Evolutionary conservation across 1,140 invertebrate species (phyloP).

Genomic region (Odontomachus brunneus): DNA sequence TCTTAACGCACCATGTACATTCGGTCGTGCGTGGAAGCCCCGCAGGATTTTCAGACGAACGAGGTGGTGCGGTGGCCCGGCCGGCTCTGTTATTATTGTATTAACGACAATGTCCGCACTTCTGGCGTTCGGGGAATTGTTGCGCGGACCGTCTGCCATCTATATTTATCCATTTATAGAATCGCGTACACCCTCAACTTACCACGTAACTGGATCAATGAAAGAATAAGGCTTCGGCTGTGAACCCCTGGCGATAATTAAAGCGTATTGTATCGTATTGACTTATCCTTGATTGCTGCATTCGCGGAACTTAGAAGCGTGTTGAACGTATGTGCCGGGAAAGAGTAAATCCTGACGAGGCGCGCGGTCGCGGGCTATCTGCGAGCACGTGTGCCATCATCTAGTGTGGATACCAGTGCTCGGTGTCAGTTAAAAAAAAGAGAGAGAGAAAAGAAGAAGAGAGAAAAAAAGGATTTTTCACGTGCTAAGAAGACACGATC

Average conservation of each 20-base stretch:
- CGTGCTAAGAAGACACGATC: slow-evolving; percentile 46
- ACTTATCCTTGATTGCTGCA: slow-evolving; percentile 43
- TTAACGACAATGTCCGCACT: slow-evolving; percentile 58
- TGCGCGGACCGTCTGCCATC: background rate
- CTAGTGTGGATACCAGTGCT: background rate
- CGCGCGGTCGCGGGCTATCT: background rate
- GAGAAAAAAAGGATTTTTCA: slow-evolving; percentile 10
- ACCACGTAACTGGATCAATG: slow-evolving; percentile 44
- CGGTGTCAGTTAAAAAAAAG: background rate
- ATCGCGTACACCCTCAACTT: slow-evolving; percentile 27
- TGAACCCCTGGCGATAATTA: slow-evolving; percentile 6
- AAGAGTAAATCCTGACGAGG: slow-evolving; percentile 16
- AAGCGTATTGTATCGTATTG: slow-evolving; percentile 33
- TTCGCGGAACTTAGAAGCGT: slow-evolving; percentile 16
- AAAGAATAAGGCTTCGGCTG: slow-evolving; percentile 26
- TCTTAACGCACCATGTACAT: slow-evolving; percentile 62
- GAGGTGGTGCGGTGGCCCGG: background rate
- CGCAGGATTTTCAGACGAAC: slow-evolving; percentile 52
- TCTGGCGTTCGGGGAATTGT: slow-evolving; percentile 18
- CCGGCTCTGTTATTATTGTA: slow-evolving; percentile 67
- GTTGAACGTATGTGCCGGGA: slow-evolving; percentile 24
- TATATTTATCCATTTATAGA: slow-evolving; percentile 50
- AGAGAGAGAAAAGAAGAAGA: no score
- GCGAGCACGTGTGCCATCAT: background rate
- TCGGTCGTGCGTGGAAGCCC: slow-evolving; percentile 65